Evolutionary conservation across 2,888 invertebrate species (phyloP).

Genomic region (Lissocephala sabroskyi): DNA sequence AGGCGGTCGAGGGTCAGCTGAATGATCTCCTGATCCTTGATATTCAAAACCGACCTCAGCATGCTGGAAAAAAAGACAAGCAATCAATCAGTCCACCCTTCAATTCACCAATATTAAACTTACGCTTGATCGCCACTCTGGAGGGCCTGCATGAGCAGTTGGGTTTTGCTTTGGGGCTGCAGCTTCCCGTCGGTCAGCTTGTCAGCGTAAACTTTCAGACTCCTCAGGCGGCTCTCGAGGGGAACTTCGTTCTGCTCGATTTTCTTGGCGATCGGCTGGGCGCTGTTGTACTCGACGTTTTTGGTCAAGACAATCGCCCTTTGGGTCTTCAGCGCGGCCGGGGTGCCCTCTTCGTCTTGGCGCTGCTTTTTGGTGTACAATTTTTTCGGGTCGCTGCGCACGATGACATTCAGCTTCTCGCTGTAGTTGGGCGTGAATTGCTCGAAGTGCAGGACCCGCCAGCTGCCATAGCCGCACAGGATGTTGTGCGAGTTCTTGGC

Average conservation of each 20-base stretch:
- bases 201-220: conserved; percentile 79
- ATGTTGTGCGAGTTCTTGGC: conserved; percentile 71
- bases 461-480: conserved; percentile 76
- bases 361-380: conserved; percentile 38
- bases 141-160: conserved; percentile 86
- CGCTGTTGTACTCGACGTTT: conserved; percentile 63
- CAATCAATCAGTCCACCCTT: background rate
- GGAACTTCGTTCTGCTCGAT: conserved; percentile 73
- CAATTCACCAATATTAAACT: conserved; percentile 31
- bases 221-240: conserved; percentile 87
- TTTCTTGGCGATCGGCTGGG: conserved; percentile 52
- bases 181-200: conserved; percentile 61
- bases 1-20: conserved; percentile 82
- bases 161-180: conserved; percentile 82
- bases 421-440: conserved; percentile 74
- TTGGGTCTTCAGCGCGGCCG: conserved; percentile 49
- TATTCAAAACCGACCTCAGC: conserved; percentile 81
- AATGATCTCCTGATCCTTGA: conserved; percentile 79
- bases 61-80: conserved; percentile 73
- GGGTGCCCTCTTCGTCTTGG: conserved; percentile 24
- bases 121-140: conserved; percentile 86
- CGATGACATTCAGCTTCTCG: conserved; percentile 74
- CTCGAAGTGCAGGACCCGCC: conserved; percentile 76
- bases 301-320: conserved; percentile 56
- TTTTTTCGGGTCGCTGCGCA: conserved; percentile 68